Evolutionary conservation across 1,140 invertebrate species (phyloP).

Genomic region (Ips nitidus): DNA sequence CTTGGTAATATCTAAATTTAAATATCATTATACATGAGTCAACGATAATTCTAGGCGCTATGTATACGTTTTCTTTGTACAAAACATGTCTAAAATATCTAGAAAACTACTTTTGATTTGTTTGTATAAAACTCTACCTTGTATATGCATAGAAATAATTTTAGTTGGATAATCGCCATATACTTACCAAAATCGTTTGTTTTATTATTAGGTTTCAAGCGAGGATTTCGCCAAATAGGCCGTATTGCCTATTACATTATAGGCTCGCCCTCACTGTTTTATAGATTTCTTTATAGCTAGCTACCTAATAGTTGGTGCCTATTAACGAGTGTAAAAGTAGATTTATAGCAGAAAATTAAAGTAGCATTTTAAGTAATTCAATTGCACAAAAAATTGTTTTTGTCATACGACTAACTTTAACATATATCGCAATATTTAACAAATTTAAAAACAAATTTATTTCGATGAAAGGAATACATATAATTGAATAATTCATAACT

Average conservation of each 20-base stretch:
- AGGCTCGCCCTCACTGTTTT: too few relatives aligned
- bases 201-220: neutral
- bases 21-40: conserved; percentile 28
- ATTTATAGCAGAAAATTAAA: conserved; percentile 8
- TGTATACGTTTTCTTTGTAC: conserved; percentile 47
- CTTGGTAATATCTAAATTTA: conserved; percentile 35
- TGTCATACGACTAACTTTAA: conserved; percentile 28
- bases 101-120: conserved; percentile 54
- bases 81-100: conserved; percentile 53
- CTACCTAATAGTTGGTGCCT: conserved; percentile 19
- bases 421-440: conserved; percentile 35
- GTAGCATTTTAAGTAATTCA: conserved; percentile 19
- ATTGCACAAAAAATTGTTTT: conserved; percentile 43
- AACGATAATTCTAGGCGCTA: conserved; percentile 35
- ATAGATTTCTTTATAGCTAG: too few relatives aligned
- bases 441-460: too few relatives aligned
- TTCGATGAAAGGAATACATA: too few relatives aligned
- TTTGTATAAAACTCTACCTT: conserved; percentile 51
- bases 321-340: conserved; percentile 26
- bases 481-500: too few relatives aligned
- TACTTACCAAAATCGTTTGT: neutral
- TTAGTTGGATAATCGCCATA: conserved; percentile 5
- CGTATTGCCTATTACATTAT: neutral
- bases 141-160: conserved; percentile 39
- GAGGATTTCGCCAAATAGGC: neutral